Base-by-base conservation (phyloP, 1,140 invertebrate genomes). In the Liolophura sinensis region DNA sequence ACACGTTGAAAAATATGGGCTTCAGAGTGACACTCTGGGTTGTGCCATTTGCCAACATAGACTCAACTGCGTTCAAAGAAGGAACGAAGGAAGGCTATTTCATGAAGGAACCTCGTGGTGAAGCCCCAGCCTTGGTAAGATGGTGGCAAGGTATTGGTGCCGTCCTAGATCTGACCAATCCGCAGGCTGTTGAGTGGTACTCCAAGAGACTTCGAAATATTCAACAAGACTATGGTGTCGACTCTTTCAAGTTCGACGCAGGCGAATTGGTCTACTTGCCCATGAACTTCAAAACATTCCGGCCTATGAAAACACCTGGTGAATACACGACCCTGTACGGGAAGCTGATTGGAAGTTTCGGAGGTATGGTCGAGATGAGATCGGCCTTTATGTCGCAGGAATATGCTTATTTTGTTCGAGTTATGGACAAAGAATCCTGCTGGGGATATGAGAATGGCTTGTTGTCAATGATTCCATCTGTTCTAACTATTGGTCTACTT, bases 211-310 rank as follows among this genome's bases (percentile, higher is more conserved):
- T 96, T 0, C 82, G 85, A 55, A 80, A 80, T 14, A 69, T 97
- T 3, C 79, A 89, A 68, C 79, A 85, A 0, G 82, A 86, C 1
- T 88, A 78, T 69, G 91, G 88, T 1, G 90, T 98, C 46, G 91
- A 93, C 76, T 91, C 92, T 66, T 94, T 95, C 69, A 97, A 97
- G 81, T 96, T 97, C 78, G 96, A 97, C 82, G 95, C 93, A 15
- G 95, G 95, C 18, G 93, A 96, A 84, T 85, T 92, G 0, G 91
- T 92, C 56, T 92, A 93, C 73, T 89, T 97, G 84, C 95, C 95
- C 0, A 65, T 69, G 16, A 58, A 67, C 0, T 76, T 71, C 52
- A 24, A 51, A 24, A 16, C 60, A 16, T 59, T 60, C 20, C 24
- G 62, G n/a, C 51, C 61, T 11, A 16, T 69, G 11, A 52, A 60